phyloP scores from a whole-genome alignment of 2,888 invertebrate species.

The Apomyelois bistriatella region DNA sequence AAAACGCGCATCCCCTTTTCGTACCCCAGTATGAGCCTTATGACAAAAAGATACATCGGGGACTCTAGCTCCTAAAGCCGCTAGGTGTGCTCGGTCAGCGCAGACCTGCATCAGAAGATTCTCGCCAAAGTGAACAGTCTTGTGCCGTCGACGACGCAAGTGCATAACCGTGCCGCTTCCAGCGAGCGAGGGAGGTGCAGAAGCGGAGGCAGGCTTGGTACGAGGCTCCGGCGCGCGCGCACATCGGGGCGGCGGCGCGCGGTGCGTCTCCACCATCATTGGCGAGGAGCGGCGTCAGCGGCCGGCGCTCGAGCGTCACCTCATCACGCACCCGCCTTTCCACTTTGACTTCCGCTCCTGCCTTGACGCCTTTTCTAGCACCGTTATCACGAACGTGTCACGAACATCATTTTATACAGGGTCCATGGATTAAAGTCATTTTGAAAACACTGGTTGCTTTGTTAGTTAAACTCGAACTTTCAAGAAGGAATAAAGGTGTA shows the following conservation, averaged over 20 bases:
- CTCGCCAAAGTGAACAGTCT: slow-evolving; percentile 89
- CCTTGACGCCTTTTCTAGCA: slow-evolving; percentile 30
- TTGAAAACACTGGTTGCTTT: slow-evolving; percentile 6
- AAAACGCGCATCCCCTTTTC: slow-evolving; percentile 65
- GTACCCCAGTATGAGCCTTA: slow-evolving; percentile 65
- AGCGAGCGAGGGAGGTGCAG: slow-evolving; percentile 78
- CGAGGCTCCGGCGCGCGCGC: slow-evolving; percentile 68
- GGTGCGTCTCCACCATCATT: slow-evolving; percentile 79
- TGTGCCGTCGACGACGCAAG: slow-evolving; percentile 85
- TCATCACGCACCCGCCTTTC: slow-evolving; percentile 54
- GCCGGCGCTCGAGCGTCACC: slow-evolving; percentile 74
- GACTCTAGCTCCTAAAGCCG: slow-evolving; percentile 70
- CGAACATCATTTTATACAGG: slow-evolving; percentile 31
- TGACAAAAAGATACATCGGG: slow-evolving; percentile 75
- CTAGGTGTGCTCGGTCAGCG: slow-evolving; percentile 82
- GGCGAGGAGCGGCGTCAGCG: slow-evolving; percentile 73
- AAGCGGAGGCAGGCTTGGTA: slow-evolving; percentile 75
- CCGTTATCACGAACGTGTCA: slow-evolving; percentile 35
- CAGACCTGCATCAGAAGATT: slow-evolving; percentile 87
- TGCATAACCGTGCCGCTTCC: slow-evolving; percentile 77
- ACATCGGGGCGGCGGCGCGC: slow-evolving; percentile 69
- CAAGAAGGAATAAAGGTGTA: neutral
- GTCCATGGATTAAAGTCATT: slow-evolving; percentile 14
- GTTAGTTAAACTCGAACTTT: neutral
- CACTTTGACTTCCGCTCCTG: slow-evolving; percentile 32